Evolutionary conservation across 2,888 invertebrate species (phyloP), one percentile per base, ranked within the genome.

Genomic region (Amiota communis): DNA sequence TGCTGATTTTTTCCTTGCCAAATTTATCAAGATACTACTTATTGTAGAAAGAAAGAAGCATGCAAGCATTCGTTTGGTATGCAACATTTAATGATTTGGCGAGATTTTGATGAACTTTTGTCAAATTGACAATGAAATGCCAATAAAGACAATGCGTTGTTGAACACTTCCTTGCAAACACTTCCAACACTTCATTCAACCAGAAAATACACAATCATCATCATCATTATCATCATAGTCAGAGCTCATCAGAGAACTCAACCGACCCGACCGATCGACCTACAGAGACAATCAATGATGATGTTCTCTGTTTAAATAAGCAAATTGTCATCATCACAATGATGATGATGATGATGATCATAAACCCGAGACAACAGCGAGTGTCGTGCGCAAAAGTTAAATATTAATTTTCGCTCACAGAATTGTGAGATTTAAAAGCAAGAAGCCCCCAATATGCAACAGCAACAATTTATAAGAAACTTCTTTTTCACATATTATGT

Each of bases 41-140:
- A 36, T 4, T 2, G 6, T 4, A 36, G 36, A 36, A 36, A 36
- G 36, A 36, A 36, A 36, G 36, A 36, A 36, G 36, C 6, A 36
- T 36, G 36, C 49, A 65, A 65, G 72, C 36, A 36, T 36, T 69
- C 72, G 72, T 69, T 46, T 69, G 71, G 71, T 67, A 76, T 74
- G 71, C 70, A 9, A n/a, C 9, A 46, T 48, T 57, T 73, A 68
- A 74, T 72, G 75, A 74, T 75, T 76, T 75, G 74, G 74, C 72
- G 78, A 75, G 79, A 84, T 81, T 83, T 85, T 82, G 86, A 83
- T 82, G 78, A 81, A 86, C 80, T 79, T 80, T 77, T 83, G 83
- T 81, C 79, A 79, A 79, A 79, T 79, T 85, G 83, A 69, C 84
- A 79, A 76, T 77, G 75, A 80, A 79, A 77, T 80, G 75, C 77